These are phyloP conservation scores for Rutpela maculata DNA, from an alignment of 2,888 invertebrate genomes.

Conservation along the genomic window DNA sequence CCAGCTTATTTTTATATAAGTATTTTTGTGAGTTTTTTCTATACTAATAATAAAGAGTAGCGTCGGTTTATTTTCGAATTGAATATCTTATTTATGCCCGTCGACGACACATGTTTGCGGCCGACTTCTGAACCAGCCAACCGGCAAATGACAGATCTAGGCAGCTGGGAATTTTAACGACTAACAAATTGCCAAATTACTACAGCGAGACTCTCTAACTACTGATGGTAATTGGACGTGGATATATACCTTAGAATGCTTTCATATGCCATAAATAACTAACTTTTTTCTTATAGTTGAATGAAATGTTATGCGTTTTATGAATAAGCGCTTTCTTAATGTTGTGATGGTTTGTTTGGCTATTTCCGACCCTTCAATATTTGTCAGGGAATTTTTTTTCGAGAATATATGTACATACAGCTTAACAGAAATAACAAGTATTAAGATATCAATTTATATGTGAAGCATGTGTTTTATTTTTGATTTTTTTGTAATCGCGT, in stretches of 20 bases:
- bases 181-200: constrained; percentile 76
- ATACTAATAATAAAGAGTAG: constrained; percentile 49
- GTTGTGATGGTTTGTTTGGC: neutral
- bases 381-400: neutral
- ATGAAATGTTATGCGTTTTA: constrained; percentile 25
- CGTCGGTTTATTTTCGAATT: constrained; percentile 52
- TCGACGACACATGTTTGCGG: constrained; percentile 72
- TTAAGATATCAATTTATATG: no score
- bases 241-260: constrained; percentile 68
- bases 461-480: no score
- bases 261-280: constrained; percentile 55
- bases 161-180: constrained; percentile 76
- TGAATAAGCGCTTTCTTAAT: constrained; percentile 29
- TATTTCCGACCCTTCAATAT: neutral
- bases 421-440: no score
- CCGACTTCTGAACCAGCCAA: constrained; percentile 74
- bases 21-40: constrained; percentile 13
- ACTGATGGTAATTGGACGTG: constrained; percentile 74
- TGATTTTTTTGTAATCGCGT: no score
- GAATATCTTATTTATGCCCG: constrained; percentile 58
- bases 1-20: constrained; percentile 18
- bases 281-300: constrained; percentile 13
- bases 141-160: constrained; percentile 74
- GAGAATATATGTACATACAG: no score
- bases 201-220: constrained; percentile 71